Conservation (phyloP, 2,113 vertebrate species). For the Nibea albiflora region DNA sequence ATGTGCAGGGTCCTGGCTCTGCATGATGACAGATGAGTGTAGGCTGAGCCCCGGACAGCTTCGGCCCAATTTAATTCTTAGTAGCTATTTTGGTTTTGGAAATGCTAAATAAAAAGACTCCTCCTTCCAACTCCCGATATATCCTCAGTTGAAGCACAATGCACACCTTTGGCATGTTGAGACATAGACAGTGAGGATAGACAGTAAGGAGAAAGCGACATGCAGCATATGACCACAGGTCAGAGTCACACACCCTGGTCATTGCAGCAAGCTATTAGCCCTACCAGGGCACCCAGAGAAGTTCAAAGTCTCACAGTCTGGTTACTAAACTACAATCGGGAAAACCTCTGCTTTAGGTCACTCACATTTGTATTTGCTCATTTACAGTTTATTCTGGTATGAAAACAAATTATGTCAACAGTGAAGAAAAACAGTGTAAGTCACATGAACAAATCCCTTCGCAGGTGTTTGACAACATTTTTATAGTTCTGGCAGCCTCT, state of each 20-base stretch:
- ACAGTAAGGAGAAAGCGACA: no score
- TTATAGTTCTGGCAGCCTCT: slow-evolving; percentile 55
- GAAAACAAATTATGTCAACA: neutral
- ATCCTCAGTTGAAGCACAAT: neutral
- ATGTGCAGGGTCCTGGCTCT: no score
- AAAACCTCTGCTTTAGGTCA: slow-evolving; percentile 4
- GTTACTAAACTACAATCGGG: neutral
- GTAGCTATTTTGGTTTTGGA: neutral
- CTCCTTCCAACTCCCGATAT: neutral
- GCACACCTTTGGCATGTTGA: neutral
- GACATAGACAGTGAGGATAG: neutral
- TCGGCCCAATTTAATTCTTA: no score
- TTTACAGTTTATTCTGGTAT: no score
- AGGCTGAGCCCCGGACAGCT: no score
- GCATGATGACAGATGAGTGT: no score
- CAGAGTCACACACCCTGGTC: no score
- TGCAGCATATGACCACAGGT: no score
- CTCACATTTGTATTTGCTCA: neutral
- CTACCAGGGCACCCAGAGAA: neutral
- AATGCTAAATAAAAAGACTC: neutral
- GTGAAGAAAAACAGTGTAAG: slow-evolving; percentile 8
- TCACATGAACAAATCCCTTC: slow-evolving; percentile 31
- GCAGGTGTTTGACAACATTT: slow-evolving; percentile 60
- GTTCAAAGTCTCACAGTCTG: neutral
- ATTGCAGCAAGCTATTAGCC: no score